Percentiles rank a stretch among this genome's conserved stretches.
These are phyloP conservation scores for Lagopus leucura DNA, from an alignment of 2,113 vertebrate genomes.

Conservation along the genomic window DNA sequence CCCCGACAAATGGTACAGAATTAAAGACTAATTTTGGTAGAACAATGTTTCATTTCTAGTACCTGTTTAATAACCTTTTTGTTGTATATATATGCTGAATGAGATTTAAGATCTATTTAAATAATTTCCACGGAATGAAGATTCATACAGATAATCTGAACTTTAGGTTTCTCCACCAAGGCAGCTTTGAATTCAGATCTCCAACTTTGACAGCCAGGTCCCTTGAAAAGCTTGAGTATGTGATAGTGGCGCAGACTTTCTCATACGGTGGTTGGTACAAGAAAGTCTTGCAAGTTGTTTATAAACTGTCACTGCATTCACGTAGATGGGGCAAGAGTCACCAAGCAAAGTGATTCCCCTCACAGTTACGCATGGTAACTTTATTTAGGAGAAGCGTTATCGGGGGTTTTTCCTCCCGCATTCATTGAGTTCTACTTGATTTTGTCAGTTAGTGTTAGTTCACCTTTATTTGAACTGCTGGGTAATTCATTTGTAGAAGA, in stretches of 20 bases:
- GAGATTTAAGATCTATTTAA: not conserved
- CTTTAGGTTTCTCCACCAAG: not conserved
- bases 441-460: constrained; percentile 48
- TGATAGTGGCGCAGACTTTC: not conserved
- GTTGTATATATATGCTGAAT: not conserved
- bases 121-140: not conserved
- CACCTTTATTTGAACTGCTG: constrained; percentile 65
- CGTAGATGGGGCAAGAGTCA: not conserved
- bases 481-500: constrained; percentile 70
- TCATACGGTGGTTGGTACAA: not conserved
- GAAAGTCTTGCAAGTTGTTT: not conserved
- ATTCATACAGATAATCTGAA: not conserved
- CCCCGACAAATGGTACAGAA: not conserved
- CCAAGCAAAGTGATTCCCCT: not conserved
- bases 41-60: not conserved
- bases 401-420: not conserved
- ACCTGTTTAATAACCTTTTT: not conserved
- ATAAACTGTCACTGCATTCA: not conserved
- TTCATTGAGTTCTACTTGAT: constrained; percentile 46
- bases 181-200: not conserved
- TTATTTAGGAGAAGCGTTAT: not conserved
- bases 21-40: not conserved
- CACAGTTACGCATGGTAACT: not conserved
- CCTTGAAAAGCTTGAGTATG: not conserved
- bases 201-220: not conserved